Percentiles rank a stretch among this genome's conserved stretches.
Evolutionary conservation across 2,888 invertebrate genomes (phyloP).

Genomic region (Coelogynopora nodosa): DNA sequence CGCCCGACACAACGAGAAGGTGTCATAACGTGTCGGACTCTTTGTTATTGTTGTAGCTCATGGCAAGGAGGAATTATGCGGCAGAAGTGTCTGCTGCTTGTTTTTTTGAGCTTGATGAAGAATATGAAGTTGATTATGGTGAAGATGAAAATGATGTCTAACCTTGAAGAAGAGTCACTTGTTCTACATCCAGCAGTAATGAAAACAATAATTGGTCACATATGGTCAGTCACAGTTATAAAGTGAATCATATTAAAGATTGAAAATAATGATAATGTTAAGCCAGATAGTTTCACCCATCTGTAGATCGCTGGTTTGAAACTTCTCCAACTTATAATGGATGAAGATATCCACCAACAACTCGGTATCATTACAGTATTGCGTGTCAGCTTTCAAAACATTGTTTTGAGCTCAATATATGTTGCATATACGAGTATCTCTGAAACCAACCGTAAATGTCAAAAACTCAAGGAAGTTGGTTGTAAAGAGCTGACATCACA

Average conservation of each 20-base stretch:
- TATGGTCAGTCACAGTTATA: neutral
- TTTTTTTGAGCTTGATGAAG: neutral
- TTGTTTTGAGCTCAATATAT: neutral
- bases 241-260: neutral
- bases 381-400: neutral
- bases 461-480: neutral
- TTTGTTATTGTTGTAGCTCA: neutral
- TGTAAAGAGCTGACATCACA: neutral
- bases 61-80: neutral
- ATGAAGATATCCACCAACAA: neutral
- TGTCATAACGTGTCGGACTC: too few species aligned
- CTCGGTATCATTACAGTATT: neutral
- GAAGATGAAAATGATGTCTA: neutral
- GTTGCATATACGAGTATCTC: neutral
- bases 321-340: neutral
- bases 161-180: neutral
- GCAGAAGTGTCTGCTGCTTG: neutral
- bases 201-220: too few species aligned
- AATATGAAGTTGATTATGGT: neutral
- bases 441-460: neutral
- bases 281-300: neutral
- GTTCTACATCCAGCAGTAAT: neutral
- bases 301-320: neutral
- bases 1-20: too few species aligned
- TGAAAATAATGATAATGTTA: neutral